Conservation (phyloP, 2,113 vertebrate species). For the Butorides virescens region DNA sequence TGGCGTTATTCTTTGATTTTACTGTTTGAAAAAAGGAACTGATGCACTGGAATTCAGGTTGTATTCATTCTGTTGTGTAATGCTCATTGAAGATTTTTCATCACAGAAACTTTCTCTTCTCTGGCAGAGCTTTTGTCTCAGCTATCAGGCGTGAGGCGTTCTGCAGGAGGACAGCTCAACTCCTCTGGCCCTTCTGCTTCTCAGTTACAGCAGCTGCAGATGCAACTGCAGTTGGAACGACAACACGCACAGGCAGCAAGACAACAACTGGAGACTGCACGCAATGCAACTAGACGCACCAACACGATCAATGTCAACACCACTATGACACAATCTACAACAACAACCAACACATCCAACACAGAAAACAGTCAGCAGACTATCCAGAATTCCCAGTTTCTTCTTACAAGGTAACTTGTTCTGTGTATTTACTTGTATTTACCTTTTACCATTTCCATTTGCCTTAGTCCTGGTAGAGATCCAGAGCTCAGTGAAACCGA, state of each 20-base stretch:
- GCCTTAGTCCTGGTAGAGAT: neutral
- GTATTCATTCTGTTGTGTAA: neutral
- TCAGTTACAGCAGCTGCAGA: conserved; percentile 97
- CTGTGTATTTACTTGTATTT: neutral
- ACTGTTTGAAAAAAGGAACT: neutral
- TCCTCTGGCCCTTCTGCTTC: conserved; percentile 96
- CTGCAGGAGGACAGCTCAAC: conserved; percentile 95
- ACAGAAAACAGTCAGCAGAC: conserved; percentile 88
- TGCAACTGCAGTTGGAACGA: conserved; percentile 96
- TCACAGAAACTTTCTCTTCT: conserved; percentile 15
- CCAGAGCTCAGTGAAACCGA: neutral
- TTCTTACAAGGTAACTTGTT: conserved; percentile 89
- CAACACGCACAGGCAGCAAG: conserved; percentile 96
- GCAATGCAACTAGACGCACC: conserved; percentile 90
- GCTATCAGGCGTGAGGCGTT: conserved; percentile 95
- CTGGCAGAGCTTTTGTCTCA: conserved; percentile 95
- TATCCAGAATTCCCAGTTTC: conserved; percentile 93
- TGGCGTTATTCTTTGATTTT: neutral
- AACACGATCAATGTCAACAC: conserved; percentile 89
- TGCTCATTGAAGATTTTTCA: neutral
- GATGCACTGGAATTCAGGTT: neutral
- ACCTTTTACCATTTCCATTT: neutral
- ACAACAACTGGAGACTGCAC: conserved; percentile 94
- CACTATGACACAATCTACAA: conserved; percentile 85
- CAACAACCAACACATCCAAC: conserved; percentile 82